Evolutionary conservation across 2,888 invertebrate genomes (phyloP), one percentile per base, ranked within the genome.

Genomic region (Anagyrus pseudococci): DNA sequence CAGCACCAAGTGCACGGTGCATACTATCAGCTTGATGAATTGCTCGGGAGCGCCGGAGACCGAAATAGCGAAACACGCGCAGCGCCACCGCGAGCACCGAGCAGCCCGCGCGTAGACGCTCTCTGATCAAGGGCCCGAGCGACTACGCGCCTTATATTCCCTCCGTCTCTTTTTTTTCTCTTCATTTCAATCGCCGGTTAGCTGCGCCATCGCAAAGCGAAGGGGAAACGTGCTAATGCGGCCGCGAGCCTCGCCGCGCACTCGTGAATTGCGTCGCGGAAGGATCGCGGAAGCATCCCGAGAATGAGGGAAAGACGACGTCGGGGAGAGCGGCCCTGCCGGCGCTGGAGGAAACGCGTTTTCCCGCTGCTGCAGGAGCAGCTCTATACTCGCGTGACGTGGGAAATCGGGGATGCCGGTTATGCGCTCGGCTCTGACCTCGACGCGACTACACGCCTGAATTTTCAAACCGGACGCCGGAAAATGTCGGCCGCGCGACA

Each of bases 21-120:
- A 59, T 66, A 57, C 71, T 67, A 69, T 70, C 69, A 64, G 63
- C 67, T 70, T 75, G 75, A 75, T 75, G 73, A 73, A 75, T 75
- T 73, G 72, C 71, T 67, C 61, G 67, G 67, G 71, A 52, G 61
- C 46, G 2, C n/a, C 37, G 23, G 19, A 23, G 47, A 25, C 53
- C 55, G 20, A 63, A 64, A 64, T 55, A 56, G 52, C 60, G 33
- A 64, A 58, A 58, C 48, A 43, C 49, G 15, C 48, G 1, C 23
- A 1, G 49, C 3, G 23, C 7, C 10, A 25, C 10, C 4, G 47
- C 15, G 47, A n/a, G n/a, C n/a, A n/a, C n/a, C n/a, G n/a, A n/a
- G n/a, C n/a, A n/a, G n/a, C n/a, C n/a, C n/a, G n/a, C n/a, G n/a
- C n/a, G n/a, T n/a, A n/a, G n/a, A n/a, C n/a, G n/a, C n/a, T n/a